A percentile compares a stretch with the other conserved stretches of the same genome.
Conservation (phyloP, 2,888 invertebrate genomes). For the Aspidiotus rigidus region DNA sequence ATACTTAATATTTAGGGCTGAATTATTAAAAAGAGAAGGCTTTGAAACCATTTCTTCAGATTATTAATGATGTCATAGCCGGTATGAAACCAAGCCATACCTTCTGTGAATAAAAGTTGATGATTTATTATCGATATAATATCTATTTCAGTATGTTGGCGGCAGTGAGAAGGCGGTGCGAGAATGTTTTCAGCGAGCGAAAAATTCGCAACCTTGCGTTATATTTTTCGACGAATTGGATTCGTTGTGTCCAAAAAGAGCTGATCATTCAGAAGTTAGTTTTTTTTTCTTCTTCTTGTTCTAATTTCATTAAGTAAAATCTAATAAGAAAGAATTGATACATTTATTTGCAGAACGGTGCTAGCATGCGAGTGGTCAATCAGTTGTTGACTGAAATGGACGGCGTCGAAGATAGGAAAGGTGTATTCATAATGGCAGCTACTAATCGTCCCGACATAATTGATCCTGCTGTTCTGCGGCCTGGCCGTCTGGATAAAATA, state of each 20-base stretch:
- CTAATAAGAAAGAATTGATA: background rate
- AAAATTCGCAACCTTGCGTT: constrained; percentile 92
- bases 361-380: constrained; percentile 69
- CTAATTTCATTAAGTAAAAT: background rate
- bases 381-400: constrained; percentile 98
- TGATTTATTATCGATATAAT: background rate
- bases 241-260: constrained; percentile 82
- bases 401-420: constrained; percentile 80
- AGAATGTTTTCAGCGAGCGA: constrained; percentile 88
- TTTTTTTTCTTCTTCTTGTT: constrained; percentile 12
- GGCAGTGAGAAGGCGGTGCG: constrained; percentile 95
- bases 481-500: constrained; percentile 82
- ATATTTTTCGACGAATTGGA: constrained; percentile 99
- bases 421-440: constrained; percentile 91
- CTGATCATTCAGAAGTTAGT: constrained; percentile 55
- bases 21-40: background rate
- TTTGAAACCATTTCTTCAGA: background rate
- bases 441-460: constrained; percentile 95
- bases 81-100: background rate
- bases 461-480: constrained; percentile 83
- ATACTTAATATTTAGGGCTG: no score
- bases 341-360: constrained; percentile 20
- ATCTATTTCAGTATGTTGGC: constrained; percentile 72
- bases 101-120: constrained; percentile 13
- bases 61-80: background rate